phyloP scores from a whole-genome alignment of 2,113 vertebrate genomes.

The Otus sunia region DNA sequence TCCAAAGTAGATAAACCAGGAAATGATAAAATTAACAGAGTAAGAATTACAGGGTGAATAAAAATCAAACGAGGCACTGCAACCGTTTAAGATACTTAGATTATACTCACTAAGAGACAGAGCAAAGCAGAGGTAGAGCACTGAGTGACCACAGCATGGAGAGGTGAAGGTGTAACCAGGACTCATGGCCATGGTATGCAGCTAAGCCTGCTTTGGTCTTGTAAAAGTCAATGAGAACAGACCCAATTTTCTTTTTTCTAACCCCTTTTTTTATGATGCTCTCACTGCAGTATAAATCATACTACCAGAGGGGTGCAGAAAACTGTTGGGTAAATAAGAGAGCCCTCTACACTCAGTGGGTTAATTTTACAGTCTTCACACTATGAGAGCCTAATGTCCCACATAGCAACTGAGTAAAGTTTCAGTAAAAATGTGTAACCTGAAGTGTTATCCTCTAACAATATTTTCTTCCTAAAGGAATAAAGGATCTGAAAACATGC shows the following conservation, averaged over 20 bases:
- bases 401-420: background rate
- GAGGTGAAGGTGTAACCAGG: background rate
- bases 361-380: background rate
- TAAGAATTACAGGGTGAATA: background rate
- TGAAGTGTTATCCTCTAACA: constrained; percentile 37
- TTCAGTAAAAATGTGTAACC: background rate
- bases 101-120: background rate
- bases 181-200: accelerated
- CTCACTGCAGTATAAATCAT: background rate
- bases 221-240: background rate
- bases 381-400: background rate
- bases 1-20: background rate
- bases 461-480: constrained; percentile 53
- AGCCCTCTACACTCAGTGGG: background rate
- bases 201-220: background rate
- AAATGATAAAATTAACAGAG: background rate
- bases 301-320: background rate
- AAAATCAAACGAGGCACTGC: background rate
- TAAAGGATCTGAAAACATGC: background rate
- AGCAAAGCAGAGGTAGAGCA: background rate
- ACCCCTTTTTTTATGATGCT: background rate
- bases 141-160: background rate
- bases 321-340: background rate
- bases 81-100: background rate
- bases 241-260: accelerated